Percentiles rank a stretch among this genome's conserved stretches.
Evolutionary conservation across 2,888 invertebrate genomes (phyloP).

Genomic region (Zygothrica quintamaculata): DNA sequence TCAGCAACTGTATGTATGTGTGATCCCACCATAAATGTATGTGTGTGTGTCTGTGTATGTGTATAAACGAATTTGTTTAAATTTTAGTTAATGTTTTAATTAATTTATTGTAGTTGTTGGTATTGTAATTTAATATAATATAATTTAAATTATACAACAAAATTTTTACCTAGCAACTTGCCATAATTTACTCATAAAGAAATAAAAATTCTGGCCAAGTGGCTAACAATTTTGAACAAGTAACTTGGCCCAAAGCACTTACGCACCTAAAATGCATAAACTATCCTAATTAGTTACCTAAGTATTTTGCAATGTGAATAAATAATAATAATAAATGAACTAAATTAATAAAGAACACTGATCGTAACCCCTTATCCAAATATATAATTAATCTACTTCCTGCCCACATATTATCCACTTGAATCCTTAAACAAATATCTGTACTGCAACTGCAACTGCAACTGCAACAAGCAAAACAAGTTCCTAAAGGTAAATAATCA

Average conservation of each 20-base stretch:
- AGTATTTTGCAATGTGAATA: conserved; percentile 57
- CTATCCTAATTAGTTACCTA: conserved; percentile 69
- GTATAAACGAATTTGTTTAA: conserved; percentile 64
- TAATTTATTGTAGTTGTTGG: conserved; percentile 81
- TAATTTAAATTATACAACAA: conserved; percentile 49
- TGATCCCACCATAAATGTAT: conserved; percentile 13
- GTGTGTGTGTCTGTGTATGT: conserved; percentile 34
- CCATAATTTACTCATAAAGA: conserved; percentile 59
- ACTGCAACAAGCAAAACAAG: no score
- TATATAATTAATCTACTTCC: conserved; percentile 31
- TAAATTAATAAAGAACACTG: conserved; percentile 50
- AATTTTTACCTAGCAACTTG: conserved; percentile 73
- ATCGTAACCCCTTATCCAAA: conserved; percentile 21
- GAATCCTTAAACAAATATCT: no score
- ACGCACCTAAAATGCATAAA: conserved; percentile 58
- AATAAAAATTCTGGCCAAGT: conserved; percentile 35
- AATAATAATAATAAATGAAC: conserved; percentile 43
- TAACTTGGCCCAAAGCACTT: conserved; percentile 39
- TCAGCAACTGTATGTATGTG: conserved; percentile 25
- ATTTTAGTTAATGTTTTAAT: conserved; percentile 69
- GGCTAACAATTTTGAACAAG: not conserved
- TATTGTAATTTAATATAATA: conserved; percentile 71
- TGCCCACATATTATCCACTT: not conserved
- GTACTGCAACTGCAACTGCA: no score
- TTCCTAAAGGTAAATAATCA: conserved; percentile 68